Base-by-base conservation (phyloP, 2,888 invertebrate genomes). In the Suillia variegata region DNA sequence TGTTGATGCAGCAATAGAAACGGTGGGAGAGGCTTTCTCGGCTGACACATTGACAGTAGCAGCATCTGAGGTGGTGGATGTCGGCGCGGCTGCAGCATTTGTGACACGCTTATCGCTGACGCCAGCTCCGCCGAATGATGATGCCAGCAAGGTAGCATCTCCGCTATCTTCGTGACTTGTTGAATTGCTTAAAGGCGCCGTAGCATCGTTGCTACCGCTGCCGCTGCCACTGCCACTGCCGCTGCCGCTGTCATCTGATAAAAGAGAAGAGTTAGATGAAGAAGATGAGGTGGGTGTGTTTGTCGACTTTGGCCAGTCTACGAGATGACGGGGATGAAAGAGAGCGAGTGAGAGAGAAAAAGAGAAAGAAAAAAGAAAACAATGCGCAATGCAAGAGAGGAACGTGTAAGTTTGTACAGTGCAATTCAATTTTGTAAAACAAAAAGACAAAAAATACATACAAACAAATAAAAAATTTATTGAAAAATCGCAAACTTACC, bases 221-320 rank as follows among this genome's bases (percentile, higher is more conserved):
- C 20, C 50, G 33, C 54, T 58, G 58, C 49, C 49, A 58, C 51
- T 66, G 31, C 20, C 50, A 26, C 54, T 58, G 58, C 49, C 49
- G 59, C 51, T 66, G 61, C 59, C 61, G 54, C 61, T 59, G 61
- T 76, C 77, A 76, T 78, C 77, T 78, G 77, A 70, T 67, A 70
- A 71, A 73, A 71, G 71, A 78, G 71, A 76, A 74, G 65, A 53
- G 70, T 69, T 75, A 68, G 70, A 69, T 70, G 62, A 59, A 62
- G 66, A 60, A 59, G 50, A 18, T 52, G 53, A 21, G n/a, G 38
- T 13, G 33, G 33, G 13, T 52, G 33, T 22, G 45, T 48, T 54
- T 63, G 71, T 71, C 62, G 78, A 76, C 66, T 77, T 78, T 60
- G 78, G 75, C 78, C 78, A 78, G 68, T 77, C 78, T 78, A 63